Evolutionary conservation across 1,140 invertebrate species (phyloP).

Genomic region (Hetaerina americana): DNA sequence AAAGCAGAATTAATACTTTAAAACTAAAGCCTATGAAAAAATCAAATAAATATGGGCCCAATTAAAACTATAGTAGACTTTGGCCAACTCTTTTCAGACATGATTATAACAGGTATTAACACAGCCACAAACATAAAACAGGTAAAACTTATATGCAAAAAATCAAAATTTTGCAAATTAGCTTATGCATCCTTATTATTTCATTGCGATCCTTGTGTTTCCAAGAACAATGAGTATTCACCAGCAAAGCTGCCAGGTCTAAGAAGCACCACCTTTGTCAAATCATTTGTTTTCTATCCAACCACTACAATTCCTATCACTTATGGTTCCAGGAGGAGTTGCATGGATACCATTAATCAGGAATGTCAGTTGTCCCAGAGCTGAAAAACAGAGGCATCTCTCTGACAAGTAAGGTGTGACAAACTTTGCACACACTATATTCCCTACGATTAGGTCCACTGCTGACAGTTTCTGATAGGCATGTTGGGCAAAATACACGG

Average conservation of each 20-base stretch:
- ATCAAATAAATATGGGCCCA: no score
- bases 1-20: neutral
- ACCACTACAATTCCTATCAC: neutral
- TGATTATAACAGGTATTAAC: no score
- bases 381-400: slow-evolving; percentile 92
- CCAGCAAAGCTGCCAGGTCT: neutral
- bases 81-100: no score
- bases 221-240: neutral
- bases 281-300: neutral
- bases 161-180: no score
- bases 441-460: slow-evolving; percentile 75
- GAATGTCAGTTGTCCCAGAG: slow-evolving; percentile 9
- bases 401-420: slow-evolving; percentile 88
- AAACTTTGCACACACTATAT: slow-evolving; percentile 89
- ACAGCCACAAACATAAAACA: no score
- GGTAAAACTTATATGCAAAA: no score
- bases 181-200: no score
- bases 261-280: neutral
- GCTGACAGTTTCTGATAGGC: slow-evolving; percentile 64
- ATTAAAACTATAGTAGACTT: no score
- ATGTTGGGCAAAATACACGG: slow-evolving; percentile 82
- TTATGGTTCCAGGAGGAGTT: neutral
- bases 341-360: neutral
- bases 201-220: no score
- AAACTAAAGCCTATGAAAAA: no score